A percentile compares a stretch with the other conserved stretches of the same genome.
Evolutionary conservation across 2,888 invertebrate genomes (phyloP).

Genomic region (Drosophila dives): DNA sequence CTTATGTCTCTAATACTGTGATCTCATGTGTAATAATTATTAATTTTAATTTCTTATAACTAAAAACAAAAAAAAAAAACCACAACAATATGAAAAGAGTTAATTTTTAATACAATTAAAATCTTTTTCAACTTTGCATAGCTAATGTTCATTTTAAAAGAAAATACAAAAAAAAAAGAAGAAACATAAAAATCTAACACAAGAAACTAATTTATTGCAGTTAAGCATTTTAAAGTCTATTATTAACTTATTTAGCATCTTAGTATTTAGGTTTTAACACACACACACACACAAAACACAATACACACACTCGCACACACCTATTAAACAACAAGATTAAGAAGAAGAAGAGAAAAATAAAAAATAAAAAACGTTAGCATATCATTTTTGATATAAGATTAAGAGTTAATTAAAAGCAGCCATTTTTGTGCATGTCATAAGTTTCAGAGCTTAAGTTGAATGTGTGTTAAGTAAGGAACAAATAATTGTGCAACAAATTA

Average conservation of each 20-base stretch:
- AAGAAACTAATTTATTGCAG: conserved; percentile 77
- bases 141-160: conserved; percentile 72
- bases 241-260: conserved; percentile 65
- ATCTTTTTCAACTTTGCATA: conserved; percentile 63
- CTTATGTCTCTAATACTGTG: conserved; percentile 86
- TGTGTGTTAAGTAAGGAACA: conserved; percentile 37
- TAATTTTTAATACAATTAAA: conserved; percentile 46
- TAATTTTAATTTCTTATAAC: conserved; percentile 79
- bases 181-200: conserved; percentile 54
- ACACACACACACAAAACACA: conserved; percentile 18
- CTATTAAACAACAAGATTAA: conserved; percentile 22
- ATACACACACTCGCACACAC: conserved; percentile 12
- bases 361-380: conserved; percentile 56
- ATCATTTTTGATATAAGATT: conserved; percentile 69
- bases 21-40: conserved; percentile 85
- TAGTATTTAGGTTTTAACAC: conserved; percentile 64
- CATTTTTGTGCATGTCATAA: conserved; percentile 53
- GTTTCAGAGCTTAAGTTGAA: conserved; percentile 47
- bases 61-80: conserved; percentile 52
- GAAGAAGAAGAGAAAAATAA: conserved; percentile 9
- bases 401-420: conserved; percentile 47
- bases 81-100: conserved; percentile 30
- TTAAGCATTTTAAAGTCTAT: conserved; percentile 66
- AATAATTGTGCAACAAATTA: conserved; percentile 53
- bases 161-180: conserved; percentile 28